These are phyloP conservation scores for Lutjanus campechanus DNA, from an alignment of 2,797 vertebrate species.

Conservation along the genomic window DNA sequence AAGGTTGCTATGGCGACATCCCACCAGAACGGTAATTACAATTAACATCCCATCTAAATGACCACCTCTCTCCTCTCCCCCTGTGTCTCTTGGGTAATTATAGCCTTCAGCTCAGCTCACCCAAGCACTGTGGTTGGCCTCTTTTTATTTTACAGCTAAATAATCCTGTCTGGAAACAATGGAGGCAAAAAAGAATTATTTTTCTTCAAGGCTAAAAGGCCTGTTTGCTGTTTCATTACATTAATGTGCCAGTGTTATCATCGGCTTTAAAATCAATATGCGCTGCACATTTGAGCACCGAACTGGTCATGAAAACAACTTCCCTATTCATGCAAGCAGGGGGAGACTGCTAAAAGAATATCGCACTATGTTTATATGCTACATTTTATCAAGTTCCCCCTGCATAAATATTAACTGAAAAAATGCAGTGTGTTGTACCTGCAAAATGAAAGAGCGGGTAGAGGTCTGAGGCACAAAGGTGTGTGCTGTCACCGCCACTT, in stretches of 20 bases:
- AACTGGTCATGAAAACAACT: conserved; percentile 45
- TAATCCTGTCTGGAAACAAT: conserved; percentile 70
- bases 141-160: conserved; percentile 70
- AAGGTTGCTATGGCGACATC: conserved; percentile 79
- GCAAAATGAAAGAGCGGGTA: conserved; percentile 27
- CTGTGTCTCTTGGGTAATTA: conserved; percentile 78
- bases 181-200: conserved; percentile 33
- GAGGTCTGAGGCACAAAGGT: conserved; percentile 21
- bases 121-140: conserved; percentile 63
- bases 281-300: conserved; percentile 42
- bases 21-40: conserved; percentile 82
- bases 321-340: conserved; percentile 26
- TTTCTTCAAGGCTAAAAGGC: conserved; percentile 57
- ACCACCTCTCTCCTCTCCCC: conserved; percentile 72
- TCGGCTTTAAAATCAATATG: conserved; percentile 61
- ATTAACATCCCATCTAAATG: conserved; percentile 83
- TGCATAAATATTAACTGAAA: conserved; percentile 27
- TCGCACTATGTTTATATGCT: conserved; percentile 15
- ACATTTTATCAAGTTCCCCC: conserved; percentile 25
- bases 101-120: conserved; percentile 71
- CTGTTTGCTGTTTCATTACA: conserved; percentile 56
- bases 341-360: conserved; percentile 13
- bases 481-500: conserved; percentile 36
- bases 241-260: conserved; percentile 38
- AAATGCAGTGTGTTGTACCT: conserved; percentile 9